Evolutionary conservation across 2,888 invertebrate genomes (phyloP).

Genomic region (Lepidonotus clava): DNA sequence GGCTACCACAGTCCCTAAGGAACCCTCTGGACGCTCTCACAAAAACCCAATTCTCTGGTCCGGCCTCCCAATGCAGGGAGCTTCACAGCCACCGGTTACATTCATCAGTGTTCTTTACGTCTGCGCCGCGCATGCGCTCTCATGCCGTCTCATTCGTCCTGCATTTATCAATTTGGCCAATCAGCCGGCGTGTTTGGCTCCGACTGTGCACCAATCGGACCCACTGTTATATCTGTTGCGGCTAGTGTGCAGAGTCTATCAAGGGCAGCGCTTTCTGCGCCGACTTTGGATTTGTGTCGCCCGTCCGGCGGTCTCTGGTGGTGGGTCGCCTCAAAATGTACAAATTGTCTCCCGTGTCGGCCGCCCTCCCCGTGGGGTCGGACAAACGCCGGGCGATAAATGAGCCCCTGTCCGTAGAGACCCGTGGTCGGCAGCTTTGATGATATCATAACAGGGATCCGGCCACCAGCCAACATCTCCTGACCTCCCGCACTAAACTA

Average conservation of each 20-base stretch:
- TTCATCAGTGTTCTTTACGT: background rate
- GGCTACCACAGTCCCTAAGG: background rate
- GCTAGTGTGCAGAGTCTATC: background rate
- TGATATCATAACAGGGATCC: slow-evolving; percentile 32
- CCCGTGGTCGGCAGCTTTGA: background rate
- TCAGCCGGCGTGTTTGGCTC: slow-evolving; percentile 29
- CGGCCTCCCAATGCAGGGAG: slow-evolving; percentile 7
- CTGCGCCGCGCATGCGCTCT: background rate
- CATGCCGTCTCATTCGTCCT: slow-evolving; percentile 46
- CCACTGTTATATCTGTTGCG: slow-evolving; percentile 30
- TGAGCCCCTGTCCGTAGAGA: background rate
- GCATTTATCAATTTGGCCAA: slow-evolving; percentile 53
- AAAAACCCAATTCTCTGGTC: slow-evolving; percentile 24
- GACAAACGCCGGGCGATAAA: slow-evolving; percentile 35
- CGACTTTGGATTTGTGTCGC: background rate
- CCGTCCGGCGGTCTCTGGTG: background rate
- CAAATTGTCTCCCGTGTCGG: background rate
- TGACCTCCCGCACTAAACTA: background rate
- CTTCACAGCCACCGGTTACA: slow-evolving; percentile 1
- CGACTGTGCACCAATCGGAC: slow-evolving; percentile 31
- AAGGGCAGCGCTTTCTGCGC: background rate
- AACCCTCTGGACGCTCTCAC: slow-evolving; percentile 26
- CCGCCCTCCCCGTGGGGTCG: background rate
- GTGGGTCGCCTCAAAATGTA: slow-evolving; percentile 29
- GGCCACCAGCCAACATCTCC: slow-evolving; percentile 12